Base-by-base conservation (phyloP, 1,140 invertebrate species). In the Ostrea edulis region DNA sequence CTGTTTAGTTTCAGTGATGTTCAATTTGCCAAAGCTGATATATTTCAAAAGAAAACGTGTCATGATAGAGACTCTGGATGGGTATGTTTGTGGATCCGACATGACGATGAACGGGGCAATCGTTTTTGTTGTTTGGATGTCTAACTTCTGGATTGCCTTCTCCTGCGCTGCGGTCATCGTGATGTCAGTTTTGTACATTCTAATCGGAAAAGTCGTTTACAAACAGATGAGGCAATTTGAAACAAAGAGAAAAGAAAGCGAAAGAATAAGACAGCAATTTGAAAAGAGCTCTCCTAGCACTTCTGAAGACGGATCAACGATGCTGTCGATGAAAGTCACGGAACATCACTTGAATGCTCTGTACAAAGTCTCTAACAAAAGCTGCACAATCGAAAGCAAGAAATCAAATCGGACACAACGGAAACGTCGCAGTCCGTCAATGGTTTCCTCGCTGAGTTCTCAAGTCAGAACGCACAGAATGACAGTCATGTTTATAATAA, bases 401-500 rank as follows among this genome's bases (percentile, higher is more conserved):
- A 53, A 22, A 20, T 53, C 54, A 17, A 62, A 0, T 54, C 11
- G 35, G 7, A 44, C 20, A 83, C 25, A 17, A n/a, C 83, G 22
- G 83, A 58, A n/a, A 58, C 2, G 17, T 62, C 29, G 17, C 0
- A 62, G 29, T 25, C 12, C 11, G 7, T 77, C 68, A 35, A 77
- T 77, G 68, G 14, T 29, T 12, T 77, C 68, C 29, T 29, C 25
- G 2, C 5, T 77, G 12, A 77, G 68, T 25, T 12, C 9, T 77
- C 68, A 62, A 20, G 53, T 85, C n/a, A 55, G 53, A 62, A 55
- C 25, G 11, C 51, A 85, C 12, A 55, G 83, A 55, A n/a, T 62
- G 14, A 85, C 83, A 8, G 62, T 85, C 9, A 85, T 85, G 83
- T 85, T 85, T 62, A 85, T 85, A 55, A 62, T 85, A 8, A 85